Evolutionary conservation across 2,113 vertebrate genomes (phyloP).

Genomic region (Pangasianodon gigas): DNA sequence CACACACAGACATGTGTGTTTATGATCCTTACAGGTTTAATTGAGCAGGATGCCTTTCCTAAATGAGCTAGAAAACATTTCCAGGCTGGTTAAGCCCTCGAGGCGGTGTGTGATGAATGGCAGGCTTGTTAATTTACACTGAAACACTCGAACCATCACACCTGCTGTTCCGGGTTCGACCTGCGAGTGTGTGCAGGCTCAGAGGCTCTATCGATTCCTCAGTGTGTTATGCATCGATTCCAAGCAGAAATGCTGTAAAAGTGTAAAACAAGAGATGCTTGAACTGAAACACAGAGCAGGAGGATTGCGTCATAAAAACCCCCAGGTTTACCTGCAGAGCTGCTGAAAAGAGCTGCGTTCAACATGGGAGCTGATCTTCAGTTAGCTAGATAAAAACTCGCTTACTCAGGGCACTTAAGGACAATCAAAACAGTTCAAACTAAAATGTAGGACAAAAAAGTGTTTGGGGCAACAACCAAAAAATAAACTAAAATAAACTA

Average conservation of each 20-base stretch:
- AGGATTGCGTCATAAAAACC: background rate
- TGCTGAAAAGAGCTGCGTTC: background rate
- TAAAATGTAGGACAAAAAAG: background rate
- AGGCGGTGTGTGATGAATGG: constrained; percentile 39
- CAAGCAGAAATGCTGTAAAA: constrained; percentile 8
- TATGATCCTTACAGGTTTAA: constrained; percentile 40
- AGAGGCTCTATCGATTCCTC: constrained; percentile 36
- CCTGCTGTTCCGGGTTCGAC: constrained; percentile 11
- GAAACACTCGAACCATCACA: constrained; percentile 32
- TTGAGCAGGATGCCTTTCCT: constrained; percentile 43
- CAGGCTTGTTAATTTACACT: constrained; percentile 25
- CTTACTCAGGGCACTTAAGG: background rate
- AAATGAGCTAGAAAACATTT: constrained; percentile 45
- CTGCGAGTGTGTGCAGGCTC: constrained; percentile 3
- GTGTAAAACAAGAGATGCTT: constrained; percentile 25
- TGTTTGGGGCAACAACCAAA: background rate
- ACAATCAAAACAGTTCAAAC: background rate
- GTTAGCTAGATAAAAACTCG: background rate
- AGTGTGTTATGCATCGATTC: constrained; percentile 40
- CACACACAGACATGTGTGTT: background rate
- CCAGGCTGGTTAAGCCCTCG: constrained; percentile 32
- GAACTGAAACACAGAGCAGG: background rate
- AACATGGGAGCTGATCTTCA: background rate
- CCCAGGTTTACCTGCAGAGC: background rate
- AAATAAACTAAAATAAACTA: no score